These are phyloP conservation scores for Sylvia atricapilla DNA, from an alignment of 2,113 vertebrate genomes.

Conservation along the genomic window DNA sequence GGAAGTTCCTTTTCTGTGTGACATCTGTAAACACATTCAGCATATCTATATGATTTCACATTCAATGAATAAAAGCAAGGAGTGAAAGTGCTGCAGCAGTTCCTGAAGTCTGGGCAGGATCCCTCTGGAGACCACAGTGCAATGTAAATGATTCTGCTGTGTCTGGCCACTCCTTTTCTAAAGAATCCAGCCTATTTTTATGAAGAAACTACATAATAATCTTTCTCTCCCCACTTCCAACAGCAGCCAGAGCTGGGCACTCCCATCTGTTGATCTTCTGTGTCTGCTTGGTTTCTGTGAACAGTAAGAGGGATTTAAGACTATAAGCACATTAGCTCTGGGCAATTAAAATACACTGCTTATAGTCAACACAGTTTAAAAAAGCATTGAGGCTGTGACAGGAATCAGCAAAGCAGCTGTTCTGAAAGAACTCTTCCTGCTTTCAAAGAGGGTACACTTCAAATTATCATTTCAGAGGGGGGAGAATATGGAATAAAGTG, in stretches of 20 bases:
- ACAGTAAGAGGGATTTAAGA: background rate
- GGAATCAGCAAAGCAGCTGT: background rate
- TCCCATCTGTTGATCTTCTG: background rate
- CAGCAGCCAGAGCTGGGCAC: background rate
- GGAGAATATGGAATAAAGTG: background rate
- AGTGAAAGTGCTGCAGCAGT: background rate
- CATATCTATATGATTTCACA: background rate
- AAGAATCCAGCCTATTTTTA: background rate
- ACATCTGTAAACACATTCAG: background rate
- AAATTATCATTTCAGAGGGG: background rate
- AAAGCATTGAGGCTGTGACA: background rate
- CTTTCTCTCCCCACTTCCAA: background rate
- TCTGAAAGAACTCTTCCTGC: background rate
- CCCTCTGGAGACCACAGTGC: background rate
- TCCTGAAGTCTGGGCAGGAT: background rate
- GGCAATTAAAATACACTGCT: slow-evolving; percentile 30
- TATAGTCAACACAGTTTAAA: background rate
- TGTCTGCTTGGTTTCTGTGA: background rate
- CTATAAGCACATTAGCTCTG: background rate
- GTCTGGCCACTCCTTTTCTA: background rate
- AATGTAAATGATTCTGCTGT: background rate
- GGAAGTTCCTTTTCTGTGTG: background rate
- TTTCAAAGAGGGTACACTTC: background rate
- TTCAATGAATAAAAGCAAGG: background rate
- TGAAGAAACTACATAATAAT: background rate